A percentile compares a stretch with the other conserved stretches of the same genome.
Conservation (phyloP, 2,113 vertebrate genomes). For the Micromys minutus region DNA sequence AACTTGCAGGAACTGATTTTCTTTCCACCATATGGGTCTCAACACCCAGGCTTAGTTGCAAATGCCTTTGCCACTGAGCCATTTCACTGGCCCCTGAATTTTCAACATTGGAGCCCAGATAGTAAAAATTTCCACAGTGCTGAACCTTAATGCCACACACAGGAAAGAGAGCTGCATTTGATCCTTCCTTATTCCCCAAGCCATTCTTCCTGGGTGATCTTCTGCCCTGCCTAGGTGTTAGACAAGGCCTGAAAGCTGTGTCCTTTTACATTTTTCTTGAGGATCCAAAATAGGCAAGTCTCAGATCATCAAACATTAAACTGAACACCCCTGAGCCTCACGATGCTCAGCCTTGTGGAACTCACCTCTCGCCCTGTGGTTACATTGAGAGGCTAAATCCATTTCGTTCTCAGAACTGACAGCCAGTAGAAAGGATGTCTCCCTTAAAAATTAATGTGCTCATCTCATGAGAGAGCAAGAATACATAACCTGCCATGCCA, state of each 20-base stretch:
- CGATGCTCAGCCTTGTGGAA: neutral
- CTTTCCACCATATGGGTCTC: neutral
- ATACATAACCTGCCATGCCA: neutral
- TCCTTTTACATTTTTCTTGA: neutral
- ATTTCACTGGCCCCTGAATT: neutral
- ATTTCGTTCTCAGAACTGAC: conserved; percentile 21
- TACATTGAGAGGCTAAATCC: neutral
- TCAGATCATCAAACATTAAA: neutral
- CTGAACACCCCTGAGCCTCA: neutral
- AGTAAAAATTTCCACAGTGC: neutral
- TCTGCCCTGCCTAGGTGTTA: neutral
- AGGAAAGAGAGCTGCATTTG: neutral
- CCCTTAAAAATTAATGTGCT: neutral
- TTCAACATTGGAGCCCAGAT: neutral
- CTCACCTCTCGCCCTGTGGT: neutral
- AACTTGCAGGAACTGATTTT: neutral
- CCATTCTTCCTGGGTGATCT: neutral
- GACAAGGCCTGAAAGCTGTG: neutral
- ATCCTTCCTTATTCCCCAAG: neutral
- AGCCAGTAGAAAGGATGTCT: neutral
- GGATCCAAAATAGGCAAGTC: neutral
- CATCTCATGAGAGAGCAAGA: conserved; percentile 29
- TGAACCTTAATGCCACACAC: neutral
- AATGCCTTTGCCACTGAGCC: neutral
- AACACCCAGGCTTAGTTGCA: neutral